Conservation (phyloP, 2,797 vertebrate genomes). For the Cephalopachus bancanus region DNA sequence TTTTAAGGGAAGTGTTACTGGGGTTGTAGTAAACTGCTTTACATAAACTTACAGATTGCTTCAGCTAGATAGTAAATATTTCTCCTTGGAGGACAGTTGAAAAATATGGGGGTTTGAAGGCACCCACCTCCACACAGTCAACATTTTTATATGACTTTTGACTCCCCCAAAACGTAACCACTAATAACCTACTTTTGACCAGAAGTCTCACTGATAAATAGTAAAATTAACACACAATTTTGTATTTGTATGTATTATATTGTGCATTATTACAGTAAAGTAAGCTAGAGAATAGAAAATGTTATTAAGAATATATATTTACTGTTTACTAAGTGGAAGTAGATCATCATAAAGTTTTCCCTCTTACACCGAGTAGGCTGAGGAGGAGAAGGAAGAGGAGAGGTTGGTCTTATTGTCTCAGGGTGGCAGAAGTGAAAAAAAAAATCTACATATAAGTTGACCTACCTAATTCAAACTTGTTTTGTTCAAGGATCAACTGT, state of each 20-base stretch:
- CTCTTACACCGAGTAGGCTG: neutral
- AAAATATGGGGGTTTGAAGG: neutral
- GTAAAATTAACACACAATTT: neutral
- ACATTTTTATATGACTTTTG: neutral
- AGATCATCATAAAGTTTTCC: neutral
- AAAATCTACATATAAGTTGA: neutral
- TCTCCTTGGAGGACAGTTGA: neutral
- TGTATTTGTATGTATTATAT: neutral
- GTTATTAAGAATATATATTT: neutral
- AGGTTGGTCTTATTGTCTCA: neutral
- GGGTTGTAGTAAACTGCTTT: neutral
- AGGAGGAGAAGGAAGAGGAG: neutral
- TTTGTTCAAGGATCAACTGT: neutral
- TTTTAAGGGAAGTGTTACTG: neutral
- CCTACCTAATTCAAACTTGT: neutral
- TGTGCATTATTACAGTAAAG: neutral
- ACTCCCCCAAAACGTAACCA: neutral
- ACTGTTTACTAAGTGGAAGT: neutral
- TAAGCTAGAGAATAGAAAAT: neutral
- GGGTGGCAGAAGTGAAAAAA: neutral
- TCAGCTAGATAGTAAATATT: conserved; percentile 16
- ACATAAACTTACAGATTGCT: neutral
- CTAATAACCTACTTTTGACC: neutral
- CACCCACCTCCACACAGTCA: neutral
- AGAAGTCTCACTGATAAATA: neutral